phyloP scores from a whole-genome alignment of 2,888 invertebrate species.

The Fragum whitleyi region DNA sequence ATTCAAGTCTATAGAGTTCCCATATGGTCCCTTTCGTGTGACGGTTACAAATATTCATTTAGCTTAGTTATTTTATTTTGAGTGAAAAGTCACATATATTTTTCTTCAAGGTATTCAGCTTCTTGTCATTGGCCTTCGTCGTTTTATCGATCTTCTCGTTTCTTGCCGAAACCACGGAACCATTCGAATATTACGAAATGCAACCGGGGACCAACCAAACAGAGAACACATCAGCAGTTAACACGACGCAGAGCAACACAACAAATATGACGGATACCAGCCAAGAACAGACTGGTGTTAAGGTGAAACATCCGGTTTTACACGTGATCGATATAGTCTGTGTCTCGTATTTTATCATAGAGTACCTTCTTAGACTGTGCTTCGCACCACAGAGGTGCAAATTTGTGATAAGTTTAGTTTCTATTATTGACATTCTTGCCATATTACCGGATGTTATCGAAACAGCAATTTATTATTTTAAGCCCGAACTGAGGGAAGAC shows the following conservation, averaged over 20 bases:
- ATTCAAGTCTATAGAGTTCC: too few species aligned
- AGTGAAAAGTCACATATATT: too few species aligned
- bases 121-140: slow-evolving; percentile 65
- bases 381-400: slow-evolving; percentile 57
- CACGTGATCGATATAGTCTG: slow-evolving; percentile 62
- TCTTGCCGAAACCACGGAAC: slow-evolving; percentile 65
- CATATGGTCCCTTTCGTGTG: too few species aligned
- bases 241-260: neutral
- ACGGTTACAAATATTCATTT: too few species aligned
- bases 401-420: slow-evolving; percentile 54
- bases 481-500: slow-evolving; percentile 53
- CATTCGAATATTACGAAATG: slow-evolving; percentile 48
- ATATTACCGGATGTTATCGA: slow-evolving; percentile 78
- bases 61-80: too few species aligned
- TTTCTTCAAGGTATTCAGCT: too few species aligned
- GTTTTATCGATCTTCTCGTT: slow-evolving; percentile 69
- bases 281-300: neutral
- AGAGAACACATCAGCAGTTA: neutral
- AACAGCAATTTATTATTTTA: slow-evolving; percentile 63
- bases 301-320: slow-evolving; percentile 61
- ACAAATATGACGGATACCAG: neutral
- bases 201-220: slow-evolving; percentile 5
- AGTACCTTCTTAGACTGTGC: slow-evolving; percentile 58
- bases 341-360: slow-evolving; percentile 61
- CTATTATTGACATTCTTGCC: slow-evolving; percentile 69